Evolutionary conservation across 23 tunicate genomes (phyloP), one percentile per base, ranked within the genome.

Genomic region (Phallusia fumigata): DNA sequence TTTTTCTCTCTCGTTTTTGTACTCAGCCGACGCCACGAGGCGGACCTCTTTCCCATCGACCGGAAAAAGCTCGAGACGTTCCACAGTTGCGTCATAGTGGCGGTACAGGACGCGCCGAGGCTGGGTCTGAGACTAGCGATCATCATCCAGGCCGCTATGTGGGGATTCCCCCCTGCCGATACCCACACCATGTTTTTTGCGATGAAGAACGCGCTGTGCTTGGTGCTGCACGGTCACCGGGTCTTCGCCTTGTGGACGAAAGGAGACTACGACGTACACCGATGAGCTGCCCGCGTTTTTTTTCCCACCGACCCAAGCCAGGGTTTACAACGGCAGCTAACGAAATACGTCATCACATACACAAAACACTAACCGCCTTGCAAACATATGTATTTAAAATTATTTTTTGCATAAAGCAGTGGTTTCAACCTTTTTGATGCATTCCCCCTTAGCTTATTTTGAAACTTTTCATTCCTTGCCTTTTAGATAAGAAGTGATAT

Each of bases 71-170:
- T 58, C 15, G 28, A 58, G 13, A 58, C 69, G 69, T 58, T 58
- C 69, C 13, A 58, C 69, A 21, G 69, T 58, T 58, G 69, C 16
- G 69, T 58, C 69, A 58, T 58, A 58, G 13, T 58, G 69, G 69
- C 16, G 2, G 69, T 58, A 1, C 28, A 58, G 69, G 69, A 58
- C 28, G 69, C 69, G 16, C 69, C 69, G 69, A 58, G 69, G 69
- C 69, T 58, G 8, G 69, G 69, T 5, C 69, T 58, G 28, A 58
- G 69, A 24, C 28, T 58, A 24, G 69, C 69, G 15, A 58, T 58
- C 69, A 24, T 58, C 69, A 58, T 58, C 16, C 28, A 21, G 16
- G 69, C 28, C 69, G 69, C 69, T 6, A 11, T 21, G 69, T 58
- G 69, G 69, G 69, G 16, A 58, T 58, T 58, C 28, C 69, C 69